Evolutionary conservation across 2,797 vertebrate species (phyloP).

Genomic region (Ceryle rudis): DNA sequence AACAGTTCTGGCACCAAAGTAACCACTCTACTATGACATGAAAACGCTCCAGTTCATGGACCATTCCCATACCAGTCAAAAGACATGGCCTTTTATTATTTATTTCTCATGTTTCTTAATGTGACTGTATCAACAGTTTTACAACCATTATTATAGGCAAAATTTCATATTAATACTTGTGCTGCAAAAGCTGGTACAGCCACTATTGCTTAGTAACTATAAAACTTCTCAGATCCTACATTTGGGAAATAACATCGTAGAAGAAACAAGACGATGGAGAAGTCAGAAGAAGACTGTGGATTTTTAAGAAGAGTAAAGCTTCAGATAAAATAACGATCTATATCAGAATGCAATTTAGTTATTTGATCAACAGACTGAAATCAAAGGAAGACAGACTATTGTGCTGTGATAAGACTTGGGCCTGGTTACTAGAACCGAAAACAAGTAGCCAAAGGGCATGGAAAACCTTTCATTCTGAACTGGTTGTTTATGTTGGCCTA

Average conservation of each 20-base stretch:
- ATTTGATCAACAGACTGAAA: not conserved
- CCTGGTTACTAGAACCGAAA: not conserved
- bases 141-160: not conserved
- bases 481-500: not conserved
- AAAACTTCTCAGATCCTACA: not conserved
- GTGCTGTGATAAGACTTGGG: not conserved
- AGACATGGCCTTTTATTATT: not conserved
- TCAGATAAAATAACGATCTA: not conserved
- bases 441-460: not conserved
- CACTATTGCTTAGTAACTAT: not conserved
- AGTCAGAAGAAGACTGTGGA: not conserved
- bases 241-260: not conserved
- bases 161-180: not conserved
- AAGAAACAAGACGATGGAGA: not conserved
- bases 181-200: not conserved
- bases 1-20: not conserved
- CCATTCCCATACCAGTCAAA: not conserved
- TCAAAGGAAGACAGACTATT: not conserved
- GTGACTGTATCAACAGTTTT: not conserved
- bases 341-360: not conserved
- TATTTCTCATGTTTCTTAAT: not conserved
- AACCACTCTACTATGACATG: not conserved
- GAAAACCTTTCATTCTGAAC: not conserved
- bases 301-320: not conserved
- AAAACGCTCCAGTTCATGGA: not conserved